phyloP scores from a whole-genome alignment of 2,113 vertebrate genomes.

The Tautogolabrus adspersus region DNA sequence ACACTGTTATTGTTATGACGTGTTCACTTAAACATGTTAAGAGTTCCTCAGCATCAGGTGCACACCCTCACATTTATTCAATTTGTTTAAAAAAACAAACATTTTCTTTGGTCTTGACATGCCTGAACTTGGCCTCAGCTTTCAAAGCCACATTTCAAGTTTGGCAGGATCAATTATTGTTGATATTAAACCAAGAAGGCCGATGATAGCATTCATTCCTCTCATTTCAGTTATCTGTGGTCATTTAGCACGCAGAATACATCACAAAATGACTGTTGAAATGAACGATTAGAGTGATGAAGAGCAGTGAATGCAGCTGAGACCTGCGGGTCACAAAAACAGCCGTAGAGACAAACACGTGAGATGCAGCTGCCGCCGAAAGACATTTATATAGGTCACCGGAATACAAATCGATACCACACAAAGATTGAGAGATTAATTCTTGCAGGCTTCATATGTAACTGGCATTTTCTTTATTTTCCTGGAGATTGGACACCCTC shows the following conservation, averaged over 20 bases:
- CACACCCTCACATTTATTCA: neutral
- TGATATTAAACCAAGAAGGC: constrained; percentile 44
- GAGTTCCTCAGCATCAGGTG: neutral
- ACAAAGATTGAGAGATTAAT: constrained; percentile 63
- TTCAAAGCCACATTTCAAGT: constrained; percentile 42
- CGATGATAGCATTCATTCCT: constrained; percentile 48
- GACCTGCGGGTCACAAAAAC: constrained; percentile 42
- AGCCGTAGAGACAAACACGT: constrained; percentile 41
- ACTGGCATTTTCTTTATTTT: constrained; percentile 51
- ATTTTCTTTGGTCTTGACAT: constrained; percentile 9
- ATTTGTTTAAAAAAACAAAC: neutral
- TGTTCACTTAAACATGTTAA: constrained; percentile 11
- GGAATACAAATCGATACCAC: constrained; percentile 57
- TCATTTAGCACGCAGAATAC: constrained; percentile 55
- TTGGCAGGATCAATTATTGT: constrained; percentile 56
- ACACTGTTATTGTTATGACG: constrained; percentile 31
- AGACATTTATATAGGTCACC: constrained; percentile 64
- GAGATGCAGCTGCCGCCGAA: constrained; percentile 40
- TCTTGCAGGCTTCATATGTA: constrained; percentile 37
- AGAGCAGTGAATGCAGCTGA: constrained; percentile 45
- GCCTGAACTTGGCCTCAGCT: constrained; percentile 33
- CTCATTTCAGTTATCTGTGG: constrained; percentile 58
- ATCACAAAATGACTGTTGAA: constrained; percentile 67
- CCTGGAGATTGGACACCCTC: constrained; percentile 23
- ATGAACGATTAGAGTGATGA: constrained; percentile 69